A percentile compares a stretch with the other conserved stretches of the same genome.
Conservation (phyloP, 2,888 invertebrate species). For the Eilema caniola region DNA sequence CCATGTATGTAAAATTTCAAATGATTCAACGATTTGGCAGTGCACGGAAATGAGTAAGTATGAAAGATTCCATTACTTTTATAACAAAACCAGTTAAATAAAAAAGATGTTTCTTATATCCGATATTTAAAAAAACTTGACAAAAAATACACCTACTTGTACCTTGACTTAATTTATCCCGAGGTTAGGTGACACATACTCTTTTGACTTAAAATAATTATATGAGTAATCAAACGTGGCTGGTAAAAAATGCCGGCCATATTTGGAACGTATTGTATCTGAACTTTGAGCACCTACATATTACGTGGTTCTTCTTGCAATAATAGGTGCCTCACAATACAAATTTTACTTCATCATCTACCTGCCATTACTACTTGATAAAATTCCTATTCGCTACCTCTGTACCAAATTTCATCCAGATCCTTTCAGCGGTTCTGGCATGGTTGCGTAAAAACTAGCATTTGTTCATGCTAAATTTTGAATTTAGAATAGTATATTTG, state of each 20-base stretch:
- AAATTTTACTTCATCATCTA: background rate
- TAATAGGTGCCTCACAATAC: background rate
- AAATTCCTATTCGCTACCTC: too few relatives aligned
- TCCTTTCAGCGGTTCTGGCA: background rate
- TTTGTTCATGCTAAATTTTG: too few relatives aligned
- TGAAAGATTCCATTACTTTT: background rate
- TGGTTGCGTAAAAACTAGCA: too few relatives aligned
- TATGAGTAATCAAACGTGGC: conserved; percentile 45
- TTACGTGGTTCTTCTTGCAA: background rate
- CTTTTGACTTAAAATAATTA: conserved; percentile 50
- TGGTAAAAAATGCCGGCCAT: conserved; percentile 31
- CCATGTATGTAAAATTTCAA: background rate
- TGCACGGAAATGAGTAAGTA: background rate
- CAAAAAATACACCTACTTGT: conserved; percentile 31
- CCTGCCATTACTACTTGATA: background rate
- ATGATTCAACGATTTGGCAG: too few relatives aligned
- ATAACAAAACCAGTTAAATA: conserved; percentile 1
- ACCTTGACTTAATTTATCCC: conserved; percentile 9
- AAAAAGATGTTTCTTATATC: background rate
- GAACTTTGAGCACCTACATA: background rate
- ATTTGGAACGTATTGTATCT: conserved; percentile 34
- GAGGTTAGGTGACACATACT: conserved; percentile 44
- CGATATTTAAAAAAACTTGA: conserved; percentile 9
- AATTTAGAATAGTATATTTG: background rate
- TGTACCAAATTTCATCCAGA: background rate